These are phyloP conservation scores for Puntigrus tetrazona DNA, from an alignment of 2,113 vertebrate species.

Conservation along the genomic window DNA sequence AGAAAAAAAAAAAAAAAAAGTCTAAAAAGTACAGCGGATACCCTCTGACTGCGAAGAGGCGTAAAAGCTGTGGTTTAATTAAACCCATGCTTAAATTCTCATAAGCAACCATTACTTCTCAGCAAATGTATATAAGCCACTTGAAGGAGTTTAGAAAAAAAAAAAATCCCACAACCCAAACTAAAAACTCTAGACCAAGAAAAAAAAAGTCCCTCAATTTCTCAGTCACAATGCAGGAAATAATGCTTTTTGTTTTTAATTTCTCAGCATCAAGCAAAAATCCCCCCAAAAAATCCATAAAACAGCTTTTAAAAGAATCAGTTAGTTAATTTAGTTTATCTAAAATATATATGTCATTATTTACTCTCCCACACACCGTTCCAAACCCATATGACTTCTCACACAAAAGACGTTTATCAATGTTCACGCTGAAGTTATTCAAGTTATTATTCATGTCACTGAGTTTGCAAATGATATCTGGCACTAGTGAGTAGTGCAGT, in stretches of 20 bases:
- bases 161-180: neutral
- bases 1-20: neutral
- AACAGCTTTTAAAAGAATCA: neutral
- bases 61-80: constrained; percentile 1
- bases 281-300: neutral
- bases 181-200: neutral
- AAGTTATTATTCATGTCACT: neutral
- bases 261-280: constrained; percentile 6
- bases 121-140: neutral
- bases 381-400: neutral
- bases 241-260: neutral
- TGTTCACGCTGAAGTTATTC: neutral
- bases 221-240: neutral
- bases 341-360: neutral
- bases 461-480: neutral
- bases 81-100: constrained; percentile 23
- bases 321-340: neutral
- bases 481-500: neutral
- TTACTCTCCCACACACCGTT: neutral
- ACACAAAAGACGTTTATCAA: constrained; percentile 11
- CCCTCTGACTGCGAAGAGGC: neutral
- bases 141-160: neutral
- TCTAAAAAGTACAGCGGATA: neutral
- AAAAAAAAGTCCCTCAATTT: constrained; percentile 15
- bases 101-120: neutral